Conservation (phyloP, 2,113 vertebrate species). For the Ammospiza nelsoni region DNA sequence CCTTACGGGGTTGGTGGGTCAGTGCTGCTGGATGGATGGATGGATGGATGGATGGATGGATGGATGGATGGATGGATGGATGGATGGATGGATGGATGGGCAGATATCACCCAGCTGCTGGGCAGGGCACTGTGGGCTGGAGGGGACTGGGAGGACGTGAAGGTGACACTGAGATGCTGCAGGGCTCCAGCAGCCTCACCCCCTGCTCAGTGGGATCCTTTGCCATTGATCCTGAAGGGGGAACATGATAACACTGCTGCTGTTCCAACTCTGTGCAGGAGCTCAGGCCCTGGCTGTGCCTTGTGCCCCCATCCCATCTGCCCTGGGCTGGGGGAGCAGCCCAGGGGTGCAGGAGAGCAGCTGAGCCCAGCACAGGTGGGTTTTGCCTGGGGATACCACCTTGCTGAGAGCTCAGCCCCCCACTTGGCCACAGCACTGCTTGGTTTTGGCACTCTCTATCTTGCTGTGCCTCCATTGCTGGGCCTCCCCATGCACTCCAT, state of each 20-base stretch:
- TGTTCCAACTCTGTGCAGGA: neutral
- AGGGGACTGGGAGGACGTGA: fast-evolving
- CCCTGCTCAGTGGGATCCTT: neutral
- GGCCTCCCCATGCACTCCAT: fast-evolving
- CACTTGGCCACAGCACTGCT: neutral
- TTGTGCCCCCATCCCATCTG: fast-evolving
- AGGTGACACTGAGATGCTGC: neutral
- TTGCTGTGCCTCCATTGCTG: fast-evolving
- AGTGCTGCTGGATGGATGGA: neutral
- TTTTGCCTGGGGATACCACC: neutral
- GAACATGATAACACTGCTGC: fast-evolving
- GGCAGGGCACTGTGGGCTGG: neutral
- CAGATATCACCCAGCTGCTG: neutral
- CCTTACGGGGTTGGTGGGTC: fast-evolving
- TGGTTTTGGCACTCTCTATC: neutral
- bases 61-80: too few species aligned
- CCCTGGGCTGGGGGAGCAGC: neutral
- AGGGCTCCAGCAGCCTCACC: neutral
- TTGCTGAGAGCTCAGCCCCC: neutral
- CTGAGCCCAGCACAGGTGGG: neutral
- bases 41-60: neutral
- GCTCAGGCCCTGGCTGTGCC: neutral
- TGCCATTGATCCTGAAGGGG: neutral
- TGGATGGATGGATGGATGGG: neutral
- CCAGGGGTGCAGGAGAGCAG: fast-evolving